phyloP scores from a whole-genome alignment of 1,140 invertebrate genomes.

The Frieseomelitta varia region DNA sequence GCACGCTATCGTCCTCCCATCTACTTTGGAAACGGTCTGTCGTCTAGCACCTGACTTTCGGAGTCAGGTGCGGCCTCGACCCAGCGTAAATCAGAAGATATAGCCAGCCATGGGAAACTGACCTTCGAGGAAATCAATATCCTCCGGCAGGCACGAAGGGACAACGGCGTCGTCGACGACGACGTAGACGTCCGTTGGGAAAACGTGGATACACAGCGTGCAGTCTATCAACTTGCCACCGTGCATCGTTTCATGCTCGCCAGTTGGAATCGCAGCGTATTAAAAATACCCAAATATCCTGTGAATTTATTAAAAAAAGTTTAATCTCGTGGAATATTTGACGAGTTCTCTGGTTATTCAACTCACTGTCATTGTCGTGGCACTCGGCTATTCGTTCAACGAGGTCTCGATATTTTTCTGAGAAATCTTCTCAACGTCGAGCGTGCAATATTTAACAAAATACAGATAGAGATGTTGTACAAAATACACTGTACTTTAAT shows the following conservation, averaged over 20 bases:
- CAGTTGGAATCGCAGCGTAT: not conserved
- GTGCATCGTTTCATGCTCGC: not conserved
- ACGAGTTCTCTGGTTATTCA: not conserved
- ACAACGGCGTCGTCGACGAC: slow-evolving; percentile 11
- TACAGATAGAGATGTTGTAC: no score
- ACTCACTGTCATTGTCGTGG: no score
- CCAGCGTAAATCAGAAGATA: slow-evolving; percentile 51
- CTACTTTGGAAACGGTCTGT: slow-evolving; percentile 14
- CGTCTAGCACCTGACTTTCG: slow-evolving; percentile 37
- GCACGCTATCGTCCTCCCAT: slow-evolving; percentile 18
- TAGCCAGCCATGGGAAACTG: slow-evolving; percentile 46
- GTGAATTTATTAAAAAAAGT: not conserved
- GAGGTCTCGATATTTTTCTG: no score
- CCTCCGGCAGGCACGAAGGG: slow-evolving; percentile 41
- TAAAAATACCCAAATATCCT: not conserved
- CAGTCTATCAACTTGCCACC: not conserved
- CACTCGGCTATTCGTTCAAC: no score
- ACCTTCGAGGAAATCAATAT: slow-evolving; percentile 70
- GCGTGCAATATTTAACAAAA: no score
- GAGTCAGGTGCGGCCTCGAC: slow-evolving; percentile 38
- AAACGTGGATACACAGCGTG: not conserved
- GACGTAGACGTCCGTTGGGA: not conserved
- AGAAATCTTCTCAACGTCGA: no score
- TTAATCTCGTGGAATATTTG: not conserved
- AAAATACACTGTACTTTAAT: no score